A percentile compares a stretch with the other conserved stretches of the same genome.
Conservation (phyloP, 1,140 invertebrate genomes). For the Zaprionus capensis region DNA sequence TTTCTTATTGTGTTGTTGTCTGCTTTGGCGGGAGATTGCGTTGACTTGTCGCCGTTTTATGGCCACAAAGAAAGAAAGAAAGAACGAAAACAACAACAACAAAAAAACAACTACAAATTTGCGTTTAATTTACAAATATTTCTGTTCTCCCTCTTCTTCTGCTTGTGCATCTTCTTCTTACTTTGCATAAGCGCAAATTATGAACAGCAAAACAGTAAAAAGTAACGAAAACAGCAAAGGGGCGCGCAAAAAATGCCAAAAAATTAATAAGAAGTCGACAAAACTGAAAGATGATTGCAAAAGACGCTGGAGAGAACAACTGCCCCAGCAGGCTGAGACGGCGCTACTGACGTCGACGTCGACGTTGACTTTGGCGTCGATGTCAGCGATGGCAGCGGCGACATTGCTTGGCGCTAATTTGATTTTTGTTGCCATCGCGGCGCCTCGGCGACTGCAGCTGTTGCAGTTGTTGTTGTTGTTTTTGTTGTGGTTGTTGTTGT, state of each 20-base stretch:
- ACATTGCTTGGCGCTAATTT: conserved; percentile 72
- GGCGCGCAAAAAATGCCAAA: conserved; percentile 24
- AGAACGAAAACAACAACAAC: neutral
- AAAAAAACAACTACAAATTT: conserved; percentile 46
- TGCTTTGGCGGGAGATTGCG: conserved; percentile 11
- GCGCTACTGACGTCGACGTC: neutral
- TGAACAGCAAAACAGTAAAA: conserved; percentile 47
- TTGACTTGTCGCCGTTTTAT: conserved; percentile 50
- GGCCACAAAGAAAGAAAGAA: conserved; percentile 8
- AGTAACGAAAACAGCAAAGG: conserved; percentile 31
- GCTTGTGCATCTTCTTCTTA: conserved; percentile 46
- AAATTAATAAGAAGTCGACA: conserved; percentile 52
- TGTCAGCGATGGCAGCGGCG: conserved; percentile 28
- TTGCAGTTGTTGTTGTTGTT: conserved; percentile 39
- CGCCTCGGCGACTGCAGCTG: conserved; percentile 64
- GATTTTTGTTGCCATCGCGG: conserved; percentile 73
- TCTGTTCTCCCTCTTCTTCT: conserved; percentile 12
- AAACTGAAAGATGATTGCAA: conserved; percentile 66
- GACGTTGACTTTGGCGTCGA: neutral
- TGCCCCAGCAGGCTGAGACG: neutral
- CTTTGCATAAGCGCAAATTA: conserved; percentile 69
- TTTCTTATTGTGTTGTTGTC: conserved; percentile 31
- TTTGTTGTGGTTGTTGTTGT: conserved; percentile 10
- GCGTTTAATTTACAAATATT: conserved; percentile 65
- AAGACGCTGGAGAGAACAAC: conserved; percentile 26